A percentile compares a stretch with the other conserved stretches of the same genome.
Conservation (phyloP, 1,140 invertebrate genomes). For the Caerostris darwini region DNA sequence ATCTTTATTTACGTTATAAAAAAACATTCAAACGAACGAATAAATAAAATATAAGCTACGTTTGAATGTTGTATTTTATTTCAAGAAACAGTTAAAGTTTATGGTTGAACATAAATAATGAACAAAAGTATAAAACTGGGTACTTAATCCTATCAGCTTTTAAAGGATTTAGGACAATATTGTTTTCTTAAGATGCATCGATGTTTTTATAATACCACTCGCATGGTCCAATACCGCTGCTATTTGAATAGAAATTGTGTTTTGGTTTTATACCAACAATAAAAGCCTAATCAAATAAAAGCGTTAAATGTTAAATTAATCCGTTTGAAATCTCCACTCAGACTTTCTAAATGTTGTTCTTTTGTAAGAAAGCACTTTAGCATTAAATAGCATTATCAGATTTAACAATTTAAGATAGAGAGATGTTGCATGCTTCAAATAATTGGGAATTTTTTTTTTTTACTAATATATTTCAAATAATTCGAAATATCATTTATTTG, state of each 20-base stretch:
- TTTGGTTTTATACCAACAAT: background rate
- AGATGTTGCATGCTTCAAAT: too few relatives aligned
- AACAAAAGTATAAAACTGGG: conserved; percentile 15
- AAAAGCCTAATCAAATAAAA: conserved; percentile 10
- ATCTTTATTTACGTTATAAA: background rate
- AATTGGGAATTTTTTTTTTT: too few relatives aligned
- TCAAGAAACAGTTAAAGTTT: conserved; percentile 20
- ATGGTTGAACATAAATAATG: conserved; percentile 43
- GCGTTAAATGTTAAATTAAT: conserved; percentile 24
- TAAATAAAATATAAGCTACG: background rate
- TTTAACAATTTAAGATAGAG: too few relatives aligned
- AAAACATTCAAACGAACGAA: background rate
- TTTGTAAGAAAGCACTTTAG: too few relatives aligned
- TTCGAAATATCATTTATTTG: too few relatives aligned
- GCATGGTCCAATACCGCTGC: background rate
- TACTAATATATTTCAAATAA: too few relatives aligned
- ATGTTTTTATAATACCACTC: background rate
- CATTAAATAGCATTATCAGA: too few relatives aligned
- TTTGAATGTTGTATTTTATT: conserved; percentile 32
- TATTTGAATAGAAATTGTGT: background rate
- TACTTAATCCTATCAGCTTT: conserved; percentile 42
- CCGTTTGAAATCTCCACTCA: background rate
- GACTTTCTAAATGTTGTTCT: background rate
- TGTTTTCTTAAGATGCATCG: background rate
- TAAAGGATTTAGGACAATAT: conserved; percentile 10